Evolutionary conservation across 2,797 vertebrate species (phyloP).

Genomic region (Scleropages formosus): DNA sequence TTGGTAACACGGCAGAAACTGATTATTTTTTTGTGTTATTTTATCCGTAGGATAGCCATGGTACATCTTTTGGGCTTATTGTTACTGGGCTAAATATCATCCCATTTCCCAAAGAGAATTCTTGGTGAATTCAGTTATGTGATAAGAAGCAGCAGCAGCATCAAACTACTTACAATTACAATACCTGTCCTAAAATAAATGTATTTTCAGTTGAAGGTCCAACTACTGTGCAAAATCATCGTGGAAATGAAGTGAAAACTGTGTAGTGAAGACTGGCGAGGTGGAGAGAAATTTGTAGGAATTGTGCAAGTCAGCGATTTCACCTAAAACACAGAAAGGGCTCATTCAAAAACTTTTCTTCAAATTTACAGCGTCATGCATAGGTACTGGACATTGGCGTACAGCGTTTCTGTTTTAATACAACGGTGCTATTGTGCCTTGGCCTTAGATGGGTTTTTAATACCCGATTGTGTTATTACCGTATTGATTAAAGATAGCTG

Average conservation of each 20-base stretch:
- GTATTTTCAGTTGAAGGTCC: constrained; percentile 18
- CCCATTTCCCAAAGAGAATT: constrained; percentile 23
- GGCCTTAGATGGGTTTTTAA: not conserved
- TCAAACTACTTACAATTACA: constrained; percentile 18
- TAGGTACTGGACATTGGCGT: not conserved
- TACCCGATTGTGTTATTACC: not conserved
- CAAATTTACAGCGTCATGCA: constrained; percentile 12
- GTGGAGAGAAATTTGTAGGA: not conserved
- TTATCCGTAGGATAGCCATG: constrained; percentile 6
- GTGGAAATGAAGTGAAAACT: constrained; percentile 29
- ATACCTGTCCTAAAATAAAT: constrained; percentile 42
- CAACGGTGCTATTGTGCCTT: constrained; percentile 25
- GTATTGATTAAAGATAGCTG: not conserved
- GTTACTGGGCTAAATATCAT: not conserved
- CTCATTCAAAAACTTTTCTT: constrained; percentile 17
- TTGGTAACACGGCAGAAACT: not conserved
- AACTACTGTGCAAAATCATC: constrained; percentile 22
- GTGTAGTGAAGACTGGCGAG: constrained; percentile 22
- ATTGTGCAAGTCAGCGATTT: not conserved
- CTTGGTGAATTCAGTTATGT: too few species aligned
- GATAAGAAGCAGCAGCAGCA: constrained; percentile 15
- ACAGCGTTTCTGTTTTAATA: constrained; percentile 11
- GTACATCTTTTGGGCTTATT: constrained; percentile 47
- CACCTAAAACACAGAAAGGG: constrained; percentile 29
- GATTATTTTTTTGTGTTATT: not conserved